These are phyloP conservation scores for Hyperoplus lanceolatus DNA, from an alignment of 2,797 vertebrate genomes.

Conservation along the genomic window DNA sequence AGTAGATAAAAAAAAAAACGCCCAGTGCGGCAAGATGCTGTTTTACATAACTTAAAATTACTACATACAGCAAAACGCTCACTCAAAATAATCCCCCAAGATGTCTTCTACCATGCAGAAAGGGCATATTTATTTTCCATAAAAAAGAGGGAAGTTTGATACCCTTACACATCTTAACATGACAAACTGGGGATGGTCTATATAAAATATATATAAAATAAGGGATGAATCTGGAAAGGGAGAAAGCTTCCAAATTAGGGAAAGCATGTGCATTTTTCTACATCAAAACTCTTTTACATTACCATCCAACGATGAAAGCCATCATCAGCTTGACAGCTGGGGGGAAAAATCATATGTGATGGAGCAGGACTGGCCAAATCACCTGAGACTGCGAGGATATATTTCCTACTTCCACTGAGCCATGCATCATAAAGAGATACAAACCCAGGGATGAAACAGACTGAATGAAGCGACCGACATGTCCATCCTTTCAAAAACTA, in stretches of 20 bases:
- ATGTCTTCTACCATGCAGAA: background rate
- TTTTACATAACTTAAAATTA: slow-evolving; percentile 13
- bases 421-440: slow-evolving; percentile 35
- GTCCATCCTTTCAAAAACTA: slow-evolving; percentile 57
- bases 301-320: slow-evolving; percentile 26
- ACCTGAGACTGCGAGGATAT: slow-evolving; percentile 49
- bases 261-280: slow-evolving; percentile 4
- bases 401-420: slow-evolving; percentile 37
- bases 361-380: slow-evolving; percentile 43
- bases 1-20: background rate
- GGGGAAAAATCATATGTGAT: slow-evolving; percentile 34
- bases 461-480: slow-evolving; percentile 35
- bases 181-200: slow-evolving; percentile 11
- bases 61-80: background rate
- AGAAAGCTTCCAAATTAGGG: slow-evolving; percentile 4
- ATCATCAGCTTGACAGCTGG: slow-evolving; percentile 50
- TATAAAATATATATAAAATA: background rate
- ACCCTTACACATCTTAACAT: slow-evolving; percentile 4
- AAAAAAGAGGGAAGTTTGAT: background rate
- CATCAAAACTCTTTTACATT: slow-evolving; percentile 28
- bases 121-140: background rate
- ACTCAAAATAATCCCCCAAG: background rate
- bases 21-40: background rate
- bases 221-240: background rate
- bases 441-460: slow-evolving; percentile 46